Base-by-base conservation (phyloP, 1,140 invertebrate genomes). In the Ditylenchus dipsaci region DNA sequence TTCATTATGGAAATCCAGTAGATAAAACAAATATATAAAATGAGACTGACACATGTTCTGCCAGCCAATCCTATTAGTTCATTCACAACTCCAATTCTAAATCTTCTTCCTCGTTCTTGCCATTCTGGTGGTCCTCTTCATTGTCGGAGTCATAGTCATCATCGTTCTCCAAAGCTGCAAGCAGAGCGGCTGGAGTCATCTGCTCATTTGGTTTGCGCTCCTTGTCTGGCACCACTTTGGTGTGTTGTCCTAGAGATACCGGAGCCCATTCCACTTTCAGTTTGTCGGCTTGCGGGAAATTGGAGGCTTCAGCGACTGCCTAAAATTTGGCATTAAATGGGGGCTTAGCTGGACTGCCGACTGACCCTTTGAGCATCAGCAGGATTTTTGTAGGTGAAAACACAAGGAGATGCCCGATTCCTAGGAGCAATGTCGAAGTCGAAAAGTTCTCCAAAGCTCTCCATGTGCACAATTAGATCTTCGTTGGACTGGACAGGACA, bases 331-430 rank as follows among this genome's bases (percentile, higher is more conserved):
- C 3, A 61, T 23, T 45, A 45, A 33, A 29, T 45, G n/a, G 27
- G 27, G 38, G 9, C 21, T 59, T 11, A 38, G n/a, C n/a, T n/a
- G n/a, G n/a, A n/a, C n/a, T n/a, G n/a, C n/a, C n/a, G n/a, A 65
- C 23, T 64, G 27, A 70, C 68, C 68, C 53, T 70, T 62, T 70
- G 68, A 29, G 68, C 68, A 15, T 69, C 65, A n/a, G 59, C n/a
- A 21, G 68, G 67, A 13, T 70, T 62, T 8, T 70, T 70, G 21
- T 70, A 70, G 7, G 68, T 70, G 45, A 70, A 70, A 29, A 58
- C 57, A 26, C 38, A 33, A 21, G 68, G 68, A 26, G 19, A 19
- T 8, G 49, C 56, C 7, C 49, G 59, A 38, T 47, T 68, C 26
- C 65, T 42, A 17, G 17, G 1, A 8, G 42, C 1, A 17, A 65